phyloP scores from a whole-genome alignment of 2,888 invertebrate genomes.

The Nysson spinosus region DNA sequence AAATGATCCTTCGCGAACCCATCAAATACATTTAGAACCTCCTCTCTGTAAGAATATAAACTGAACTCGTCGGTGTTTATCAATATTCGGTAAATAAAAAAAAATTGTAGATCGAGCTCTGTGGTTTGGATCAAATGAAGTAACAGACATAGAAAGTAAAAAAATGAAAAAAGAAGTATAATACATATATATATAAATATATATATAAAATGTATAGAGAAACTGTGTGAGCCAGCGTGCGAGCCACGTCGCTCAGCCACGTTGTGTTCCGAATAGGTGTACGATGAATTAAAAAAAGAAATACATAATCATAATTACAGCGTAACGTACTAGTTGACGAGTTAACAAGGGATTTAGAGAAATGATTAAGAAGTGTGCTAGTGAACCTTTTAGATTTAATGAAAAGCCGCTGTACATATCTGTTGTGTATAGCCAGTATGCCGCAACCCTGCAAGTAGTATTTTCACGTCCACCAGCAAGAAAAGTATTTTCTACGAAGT shows the following conservation, averaged over 20 bases:
- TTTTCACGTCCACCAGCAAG: constrained; percentile 42
- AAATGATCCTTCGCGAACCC: constrained; percentile 26
- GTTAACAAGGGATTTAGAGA: constrained; percentile 44
- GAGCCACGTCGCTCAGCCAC: constrained; percentile 72
- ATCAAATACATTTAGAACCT: constrained; percentile 31
- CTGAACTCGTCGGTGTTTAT: constrained; percentile 69
- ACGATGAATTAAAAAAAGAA: constrained; percentile 62
- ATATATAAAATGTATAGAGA: constrained; percentile 42
- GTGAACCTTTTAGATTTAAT: constrained; percentile 37
- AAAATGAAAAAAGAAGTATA: constrained; percentile 42
- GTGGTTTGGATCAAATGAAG: constrained; percentile 60
- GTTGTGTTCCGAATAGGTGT: constrained; percentile 73
- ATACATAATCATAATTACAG: constrained; percentile 64
- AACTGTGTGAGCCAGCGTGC: constrained; percentile 69
- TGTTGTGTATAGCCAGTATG: constrained; percentile 51
- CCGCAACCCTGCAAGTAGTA: constrained; percentile 45
- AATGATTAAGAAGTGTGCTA: constrained; percentile 47
- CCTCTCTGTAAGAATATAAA: constrained; percentile 48
- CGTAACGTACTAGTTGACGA: constrained; percentile 57
- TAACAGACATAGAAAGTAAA: constrained; percentile 72
- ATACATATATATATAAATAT: constrained; percentile 49
- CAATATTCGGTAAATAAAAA: constrained; percentile 60
- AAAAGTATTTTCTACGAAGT: constrained; percentile 38
- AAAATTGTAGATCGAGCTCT: constrained; percentile 61
- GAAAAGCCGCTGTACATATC: constrained; percentile 57